Base-by-base conservation (phyloP, 1,140 invertebrate species). In the Camponotus pennsylvanicus region DNA sequence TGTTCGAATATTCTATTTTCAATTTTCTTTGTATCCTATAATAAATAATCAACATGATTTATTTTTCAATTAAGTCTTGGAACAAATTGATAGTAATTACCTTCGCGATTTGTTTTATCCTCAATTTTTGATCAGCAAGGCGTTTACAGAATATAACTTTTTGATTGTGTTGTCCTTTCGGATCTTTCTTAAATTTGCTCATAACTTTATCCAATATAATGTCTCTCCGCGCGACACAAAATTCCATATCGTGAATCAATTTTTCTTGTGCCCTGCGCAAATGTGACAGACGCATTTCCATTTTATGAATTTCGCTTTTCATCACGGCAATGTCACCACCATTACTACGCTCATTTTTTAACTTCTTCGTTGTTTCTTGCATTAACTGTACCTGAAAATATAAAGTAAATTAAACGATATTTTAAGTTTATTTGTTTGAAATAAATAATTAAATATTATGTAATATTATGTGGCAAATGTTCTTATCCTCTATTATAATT, bases 301-400 rank as follows among this genome's bases (percentile, higher is more conserved):
- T 98, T 89, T 97, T 96, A 91, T 98, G 97, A 92, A 98, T 98
- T 95, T 98, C 98, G 71, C 95, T 95, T 93, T 96, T 97, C 97
- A 98, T 98, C 18, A 95, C 94, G 9, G 96, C 96, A 67, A 98
- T 96, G 93, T 98, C 97, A 1, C 97, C 97, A 32, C 94, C 95
- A n/a, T 95, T 94, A n/a, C 96, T 95, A 76, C 96, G 96, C 83
- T 97, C 97, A 59, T 96, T 95, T 82, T 97, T 96, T 7, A 97
- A 96, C 85, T 95, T 96, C 90, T 96, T 96, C 85, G 97, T 96
- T 0, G 97, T 96, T 92, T 98, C 97, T 59, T 96, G 95, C 3
- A 97, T 96, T 86, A 98, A 91, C 91, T 97, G 96, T 67, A 97
- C 95, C 96, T 96, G 75, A 69, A 78, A 61, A 57, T 78, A 89